Evolutionary conservation across 2,888 invertebrate species (phyloP).

Genomic region (Germaria angustata): DNA sequence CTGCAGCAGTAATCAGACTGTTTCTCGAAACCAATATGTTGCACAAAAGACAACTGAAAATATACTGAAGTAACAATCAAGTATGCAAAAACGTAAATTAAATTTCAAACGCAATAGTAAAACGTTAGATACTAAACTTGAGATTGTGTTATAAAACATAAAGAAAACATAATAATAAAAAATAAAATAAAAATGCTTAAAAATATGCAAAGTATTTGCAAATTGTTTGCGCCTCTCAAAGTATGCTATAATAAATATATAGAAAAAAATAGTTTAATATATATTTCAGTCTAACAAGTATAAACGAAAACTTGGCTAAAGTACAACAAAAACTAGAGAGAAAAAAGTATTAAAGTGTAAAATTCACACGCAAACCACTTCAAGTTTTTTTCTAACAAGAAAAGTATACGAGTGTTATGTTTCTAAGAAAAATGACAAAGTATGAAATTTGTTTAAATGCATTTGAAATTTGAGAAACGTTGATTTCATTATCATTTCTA

Average conservation of each 20-base stretch:
- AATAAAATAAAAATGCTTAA: slow-evolving; percentile 11
- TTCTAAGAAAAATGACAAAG: slow-evolving; percentile 21
- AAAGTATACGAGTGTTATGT: not conserved
- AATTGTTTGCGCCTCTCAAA: slow-evolving; percentile 52
- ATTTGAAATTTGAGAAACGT: slow-evolving; percentile 27
- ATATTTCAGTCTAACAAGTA: not conserved
- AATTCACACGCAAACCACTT: slow-evolving; percentile 55
- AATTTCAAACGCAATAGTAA: slow-evolving; percentile 13
- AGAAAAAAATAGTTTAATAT: slow-evolving; percentile 4
- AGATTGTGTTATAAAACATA: slow-evolving; percentile 34
- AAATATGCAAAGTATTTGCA: slow-evolving; percentile 47
- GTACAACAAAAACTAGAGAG: slow-evolving; percentile 8
- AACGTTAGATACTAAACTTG: slow-evolving; percentile 38
- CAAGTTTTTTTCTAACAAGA: slow-evolving; percentile 37
- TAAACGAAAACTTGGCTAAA: slow-evolving; percentile 16
- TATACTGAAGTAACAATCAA: slow-evolving; percentile 34
- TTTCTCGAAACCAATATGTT: slow-evolving; percentile 20
- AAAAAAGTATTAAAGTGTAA: slow-evolving; percentile 40
- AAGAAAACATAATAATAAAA: slow-evolving; percentile 3
- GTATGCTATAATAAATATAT: slow-evolving; percentile 32
- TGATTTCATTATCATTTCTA: slow-evolving; percentile 8
- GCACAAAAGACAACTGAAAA: slow-evolving; percentile 17
- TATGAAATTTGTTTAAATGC: slow-evolving; percentile 56
- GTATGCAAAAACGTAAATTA: slow-evolving; percentile 9
- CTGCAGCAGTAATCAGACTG: slow-evolving; percentile 44